Percentiles rank a stretch among this genome's conserved stretches.
phyloP scores from a whole-genome alignment of 2,113 vertebrate genomes.

The Lophotis ruficrista region DNA sequence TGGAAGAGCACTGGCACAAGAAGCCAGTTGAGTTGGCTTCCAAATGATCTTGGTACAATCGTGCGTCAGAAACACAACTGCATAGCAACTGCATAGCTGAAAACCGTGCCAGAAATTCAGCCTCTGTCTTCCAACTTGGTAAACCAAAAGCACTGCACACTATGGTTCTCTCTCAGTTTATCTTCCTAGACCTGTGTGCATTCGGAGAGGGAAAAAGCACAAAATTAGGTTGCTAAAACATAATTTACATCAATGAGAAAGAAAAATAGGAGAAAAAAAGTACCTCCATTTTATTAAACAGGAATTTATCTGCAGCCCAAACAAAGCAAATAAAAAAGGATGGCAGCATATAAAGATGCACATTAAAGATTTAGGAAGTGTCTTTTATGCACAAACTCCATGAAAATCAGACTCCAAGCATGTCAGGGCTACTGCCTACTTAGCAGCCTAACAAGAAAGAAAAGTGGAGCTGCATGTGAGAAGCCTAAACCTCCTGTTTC shows the following conservation, averaged over 20 bases:
- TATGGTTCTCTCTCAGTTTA: not conserved
- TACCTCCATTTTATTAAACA: not conserved
- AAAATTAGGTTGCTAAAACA: not conserved
- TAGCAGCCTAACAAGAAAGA: not conserved
- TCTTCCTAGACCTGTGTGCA: not conserved
- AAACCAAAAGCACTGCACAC: rapidly evolving
- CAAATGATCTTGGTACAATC: not conserved
- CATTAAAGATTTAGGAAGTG: not conserved
- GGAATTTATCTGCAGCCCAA: not conserved
- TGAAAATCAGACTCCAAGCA: not conserved
- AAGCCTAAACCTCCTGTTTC: not conserved
- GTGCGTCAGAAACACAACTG: not conserved
- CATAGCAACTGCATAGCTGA: not conserved
- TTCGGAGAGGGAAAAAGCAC: not conserved
- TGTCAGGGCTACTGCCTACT: not conserved
- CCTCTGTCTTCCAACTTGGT: not conserved
- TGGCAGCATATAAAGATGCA: not conserved
- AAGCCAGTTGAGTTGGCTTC: not conserved
- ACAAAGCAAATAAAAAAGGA: not conserved
- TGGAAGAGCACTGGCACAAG: not conserved
- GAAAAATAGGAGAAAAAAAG: not conserved
- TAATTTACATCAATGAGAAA: not conserved
- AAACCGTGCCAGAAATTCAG: not conserved
- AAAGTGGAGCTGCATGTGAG: not conserved
- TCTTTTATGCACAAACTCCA: not conserved